Evolutionary conservation across 2,888 invertebrate species (phyloP), one percentile per base, ranked within the genome.

Genomic region (Lepidochrysops patricia): DNA sequence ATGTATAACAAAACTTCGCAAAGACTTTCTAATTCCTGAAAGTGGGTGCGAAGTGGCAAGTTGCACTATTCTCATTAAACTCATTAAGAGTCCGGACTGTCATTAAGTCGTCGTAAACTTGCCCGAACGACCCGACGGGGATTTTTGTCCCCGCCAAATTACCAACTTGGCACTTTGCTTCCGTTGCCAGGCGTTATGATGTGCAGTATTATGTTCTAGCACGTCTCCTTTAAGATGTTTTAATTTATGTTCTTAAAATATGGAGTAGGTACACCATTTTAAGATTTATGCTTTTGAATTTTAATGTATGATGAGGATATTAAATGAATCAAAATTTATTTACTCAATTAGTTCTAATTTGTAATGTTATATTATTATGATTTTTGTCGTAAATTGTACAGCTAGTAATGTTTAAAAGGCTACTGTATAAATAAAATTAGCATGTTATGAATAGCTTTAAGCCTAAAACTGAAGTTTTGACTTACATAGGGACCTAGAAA

Each of bases 41-140:
- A 43, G 2, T 23, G 9, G 13, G 19, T 43, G 43, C 23, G 70
- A 72, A 74, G 74, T 77, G 62, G 62, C 61, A 64, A 80, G 72
- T 80, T 77, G 48, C 57, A 66, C 66, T 69, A 70, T 61, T 61
- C 73, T 77, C 82, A 81, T 84, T 82, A 76, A 72, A 68, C 75
- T 71, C 81, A 81, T 85, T 84, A 84, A 77, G 73, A 72, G 64
- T 68, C 68, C 64, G 63, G 52, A 64, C 61, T 60, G 65, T 64
- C 72, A 64, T 70, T 69, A 71, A 61, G 64, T 59, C 58, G 58
- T 67, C 68, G 64, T 70, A 67, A 68, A 68, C 57, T 66, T 58
- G 61, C 37, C 59, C 52, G 54, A 61, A 68, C 67, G 67, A 68
- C 65, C 57, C 70, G 63, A 62, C 57, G 60, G 68, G 67, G 69